Evolutionary conservation across 2,888 invertebrate genomes (phyloP).

Genomic region (Quadroppia sp.): DNA sequence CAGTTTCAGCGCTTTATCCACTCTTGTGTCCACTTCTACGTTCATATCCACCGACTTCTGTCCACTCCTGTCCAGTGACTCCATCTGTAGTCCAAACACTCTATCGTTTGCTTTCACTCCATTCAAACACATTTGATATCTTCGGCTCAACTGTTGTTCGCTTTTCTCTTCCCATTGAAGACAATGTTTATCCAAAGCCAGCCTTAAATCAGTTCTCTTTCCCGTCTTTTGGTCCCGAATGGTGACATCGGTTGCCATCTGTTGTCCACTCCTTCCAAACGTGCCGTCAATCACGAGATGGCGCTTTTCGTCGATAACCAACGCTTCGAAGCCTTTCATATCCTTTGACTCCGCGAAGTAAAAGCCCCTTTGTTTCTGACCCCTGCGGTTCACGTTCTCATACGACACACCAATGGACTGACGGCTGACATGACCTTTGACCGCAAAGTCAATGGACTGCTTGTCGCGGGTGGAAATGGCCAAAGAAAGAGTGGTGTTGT

Average conservation of each 20-base stretch:
- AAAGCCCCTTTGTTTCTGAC: conserved; percentile 12
- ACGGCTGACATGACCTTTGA: conserved; percentile 3
- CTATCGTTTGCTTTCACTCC: neutral
- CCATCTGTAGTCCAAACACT: neutral
- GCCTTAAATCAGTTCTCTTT: neutral
- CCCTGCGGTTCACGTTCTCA: conserved; percentile 15
- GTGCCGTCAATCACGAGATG: neutral
- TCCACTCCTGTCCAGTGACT: neutral
- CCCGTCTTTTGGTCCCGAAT: neutral
- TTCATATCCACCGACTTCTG: neutral
- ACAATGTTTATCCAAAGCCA: neutral
- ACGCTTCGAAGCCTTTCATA: conserved; percentile 20
- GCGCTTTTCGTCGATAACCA: neutral
- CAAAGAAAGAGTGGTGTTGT: neutral
- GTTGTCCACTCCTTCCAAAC: neutral
- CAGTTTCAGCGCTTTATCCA: neutral
- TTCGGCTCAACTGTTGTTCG: neutral
- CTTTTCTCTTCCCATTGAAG: neutral
- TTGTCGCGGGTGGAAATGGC: neutral
- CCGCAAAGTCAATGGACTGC: neutral
- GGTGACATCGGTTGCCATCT: neutral
- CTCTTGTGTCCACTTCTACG: neutral
- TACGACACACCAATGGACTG: neutral
- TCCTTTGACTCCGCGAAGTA: neutral
- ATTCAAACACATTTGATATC: neutral